A percentile compares a stretch with the other conserved stretches of the same genome.
Conservation (phyloP, 1,140 invertebrate species). For the Thaumatotibia leucotreta region DNA sequence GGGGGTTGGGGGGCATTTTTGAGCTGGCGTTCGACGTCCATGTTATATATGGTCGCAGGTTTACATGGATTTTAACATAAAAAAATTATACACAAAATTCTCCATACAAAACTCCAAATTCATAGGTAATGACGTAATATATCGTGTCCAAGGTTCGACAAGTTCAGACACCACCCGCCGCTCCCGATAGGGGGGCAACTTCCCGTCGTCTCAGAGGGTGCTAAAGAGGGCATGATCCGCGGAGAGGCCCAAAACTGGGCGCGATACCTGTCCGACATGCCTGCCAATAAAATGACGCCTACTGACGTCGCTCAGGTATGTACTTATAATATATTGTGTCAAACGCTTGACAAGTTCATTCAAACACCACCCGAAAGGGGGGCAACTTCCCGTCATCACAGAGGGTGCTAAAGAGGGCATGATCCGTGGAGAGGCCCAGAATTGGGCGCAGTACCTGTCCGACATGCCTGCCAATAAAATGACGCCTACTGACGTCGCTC, state of each 20-base stretch:
- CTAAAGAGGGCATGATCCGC: slow-evolving; percentile 75
- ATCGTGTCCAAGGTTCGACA: slow-evolving; percentile 67
- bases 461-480: slow-evolving; percentile 89
- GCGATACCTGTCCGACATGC: slow-evolving; percentile 84
- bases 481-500: slow-evolving; percentile 86
- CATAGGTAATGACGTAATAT: too few relatives aligned
- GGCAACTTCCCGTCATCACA: slow-evolving; percentile 32
- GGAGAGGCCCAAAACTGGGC: slow-evolving; percentile 89
- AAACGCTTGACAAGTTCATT: slow-evolving; percentile 23
- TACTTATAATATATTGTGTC: not conserved
- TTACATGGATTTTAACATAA: too few relatives aligned
- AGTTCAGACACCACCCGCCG: slow-evolving; percentile 75
- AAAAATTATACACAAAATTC: too few relatives aligned
- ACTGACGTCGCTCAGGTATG: slow-evolving; percentile 82
- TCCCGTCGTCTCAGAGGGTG: slow-evolving; percentile 21
- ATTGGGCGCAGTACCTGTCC: slow-evolving; percentile 84
- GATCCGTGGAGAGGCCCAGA: slow-evolving; percentile 84
- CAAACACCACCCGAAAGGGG: slow-evolving; percentile 52
- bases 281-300: slow-evolving; percentile 90
- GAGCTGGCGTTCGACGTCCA: too few relatives aligned
- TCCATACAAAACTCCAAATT: too few relatives aligned
- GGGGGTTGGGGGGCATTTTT: too few relatives aligned
- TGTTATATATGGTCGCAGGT: too few relatives aligned
- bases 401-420: slow-evolving; percentile 61
- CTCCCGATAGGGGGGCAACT: slow-evolving; percentile 52